These are phyloP conservation scores for Enteromius afrohamiltoni DNA, from an alignment of 2,797 vertebrate species.

Conservation along the genomic window DNA sequence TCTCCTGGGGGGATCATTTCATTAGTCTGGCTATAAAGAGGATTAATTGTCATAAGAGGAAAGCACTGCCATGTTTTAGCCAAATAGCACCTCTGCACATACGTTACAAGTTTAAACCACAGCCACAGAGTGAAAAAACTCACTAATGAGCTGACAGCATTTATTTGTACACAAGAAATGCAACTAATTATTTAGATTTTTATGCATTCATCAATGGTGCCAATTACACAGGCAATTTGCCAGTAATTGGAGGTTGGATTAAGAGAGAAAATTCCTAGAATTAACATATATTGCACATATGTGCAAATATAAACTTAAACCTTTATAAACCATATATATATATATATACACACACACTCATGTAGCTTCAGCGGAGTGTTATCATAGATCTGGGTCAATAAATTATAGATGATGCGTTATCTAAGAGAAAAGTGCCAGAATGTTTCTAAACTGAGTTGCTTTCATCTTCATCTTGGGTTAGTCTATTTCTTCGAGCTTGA, in stretches of 20 bases:
- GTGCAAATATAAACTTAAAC: too few relatives aligned
- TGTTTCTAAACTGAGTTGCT: constrained; percentile 51
- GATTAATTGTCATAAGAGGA: constrained; percentile 44
- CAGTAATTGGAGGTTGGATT: constrained; percentile 36
- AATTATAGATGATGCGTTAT: constrained; percentile 57
- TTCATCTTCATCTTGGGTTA: constrained; percentile 49
- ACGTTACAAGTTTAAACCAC: constrained; percentile 6
- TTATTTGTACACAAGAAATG: constrained; percentile 48
- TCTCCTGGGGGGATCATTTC: constrained; percentile 45
- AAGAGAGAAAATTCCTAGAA: too few relatives aligned
- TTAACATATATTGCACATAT: constrained; percentile 55
- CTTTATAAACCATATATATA: neutral
- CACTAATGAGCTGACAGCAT: constrained; percentile 58
- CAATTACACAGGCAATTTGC: constrained; percentile 35
- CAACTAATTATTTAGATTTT: constrained; percentile 57
- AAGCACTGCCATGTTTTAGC: constrained; percentile 39
- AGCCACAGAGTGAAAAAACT: constrained; percentile 31
- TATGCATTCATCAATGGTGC: too few relatives aligned
- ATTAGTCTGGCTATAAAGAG: constrained; percentile 55
- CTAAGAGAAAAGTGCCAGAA: constrained; percentile 34
- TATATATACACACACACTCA: neutral
- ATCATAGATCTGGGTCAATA: constrained; percentile 61
- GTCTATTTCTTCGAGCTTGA: constrained; percentile 3
- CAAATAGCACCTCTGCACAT: constrained; percentile 28
- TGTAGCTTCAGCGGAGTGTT: constrained; percentile 1